Evolutionary conservation across 2,113 vertebrate species (phyloP).

Genomic region (Bubalus kerabau): DNA sequence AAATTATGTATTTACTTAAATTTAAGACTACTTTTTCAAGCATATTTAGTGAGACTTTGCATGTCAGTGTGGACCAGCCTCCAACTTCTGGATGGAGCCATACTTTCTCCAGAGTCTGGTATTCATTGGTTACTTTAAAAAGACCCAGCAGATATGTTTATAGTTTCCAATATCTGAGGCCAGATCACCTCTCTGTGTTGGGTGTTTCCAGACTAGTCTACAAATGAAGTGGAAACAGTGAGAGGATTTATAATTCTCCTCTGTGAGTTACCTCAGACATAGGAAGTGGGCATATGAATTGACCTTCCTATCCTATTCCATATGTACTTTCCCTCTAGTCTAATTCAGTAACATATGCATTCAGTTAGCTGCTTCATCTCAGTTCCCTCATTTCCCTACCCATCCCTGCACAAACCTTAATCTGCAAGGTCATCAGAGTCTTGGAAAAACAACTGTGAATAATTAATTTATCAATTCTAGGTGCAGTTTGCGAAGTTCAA

Average conservation of each 20-base stretch:
- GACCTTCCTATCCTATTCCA: background rate
- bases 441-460: slow-evolving; percentile 9
- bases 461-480: slow-evolving; percentile 27
- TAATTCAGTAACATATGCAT: background rate
- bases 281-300: background rate
- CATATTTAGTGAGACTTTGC: background rate
- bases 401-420: background rate
- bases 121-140: background rate
- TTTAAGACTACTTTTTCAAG: background rate
- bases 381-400: background rate
- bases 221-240: background rate
- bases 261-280: background rate
- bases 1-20: background rate
- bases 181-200: background rate
- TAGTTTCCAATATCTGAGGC: background rate
- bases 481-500: background rate
- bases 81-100: background rate
- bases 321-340: background rate
- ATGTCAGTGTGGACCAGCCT: background rate
- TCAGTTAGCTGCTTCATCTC: background rate
- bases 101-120: background rate
- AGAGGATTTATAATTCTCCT: background rate
- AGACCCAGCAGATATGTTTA: background rate
- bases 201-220: background rate
- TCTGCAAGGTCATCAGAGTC: slow-evolving; percentile 26